phyloP scores from a whole-genome alignment of 1,140 invertebrate genomes.

The Ylistrum balloti region DNA sequence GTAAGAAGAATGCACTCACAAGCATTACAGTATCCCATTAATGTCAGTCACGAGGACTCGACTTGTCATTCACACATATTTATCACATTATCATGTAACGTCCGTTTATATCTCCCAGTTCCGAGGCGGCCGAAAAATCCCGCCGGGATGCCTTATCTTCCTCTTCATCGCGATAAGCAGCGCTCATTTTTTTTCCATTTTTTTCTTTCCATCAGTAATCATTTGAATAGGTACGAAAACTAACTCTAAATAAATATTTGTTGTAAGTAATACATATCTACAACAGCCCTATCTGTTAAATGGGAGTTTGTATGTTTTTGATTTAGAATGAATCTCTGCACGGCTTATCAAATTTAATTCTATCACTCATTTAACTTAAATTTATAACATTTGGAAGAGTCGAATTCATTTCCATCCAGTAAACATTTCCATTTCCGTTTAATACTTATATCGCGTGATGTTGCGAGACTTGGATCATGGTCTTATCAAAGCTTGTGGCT shows the following conservation, averaged over 20 bases:
- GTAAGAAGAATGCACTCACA: not conserved
- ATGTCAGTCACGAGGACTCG: not conserved
- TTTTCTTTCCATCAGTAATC: slow-evolving; percentile 20
- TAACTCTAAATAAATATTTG: not conserved
- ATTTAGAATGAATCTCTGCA: not conserved
- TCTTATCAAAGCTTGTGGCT: not conserved
- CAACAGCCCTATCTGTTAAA: not conserved
- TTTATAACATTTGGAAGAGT: not conserved
- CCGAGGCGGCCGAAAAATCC: not conserved
- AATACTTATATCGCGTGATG: slow-evolving; percentile 29
- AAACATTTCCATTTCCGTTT: slow-evolving; percentile 4
- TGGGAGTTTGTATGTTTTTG: not conserved
- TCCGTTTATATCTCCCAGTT: slow-evolving; percentile 10
- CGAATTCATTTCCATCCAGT: not conserved
- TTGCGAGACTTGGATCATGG: not conserved
- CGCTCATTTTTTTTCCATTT: not conserved
- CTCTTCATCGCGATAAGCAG: not conserved
- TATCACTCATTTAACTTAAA: not conserved
- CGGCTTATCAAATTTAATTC: not conserved
- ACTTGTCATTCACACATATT: not conserved
- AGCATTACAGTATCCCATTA: not conserved
- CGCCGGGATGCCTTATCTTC: not conserved
- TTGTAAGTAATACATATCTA: not conserved
- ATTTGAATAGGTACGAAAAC: not conserved
- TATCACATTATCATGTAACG: slow-evolving; percentile 5